Conservation (phyloP, 2,888 invertebrate species). For the Rhagonycha fulva region DNA sequence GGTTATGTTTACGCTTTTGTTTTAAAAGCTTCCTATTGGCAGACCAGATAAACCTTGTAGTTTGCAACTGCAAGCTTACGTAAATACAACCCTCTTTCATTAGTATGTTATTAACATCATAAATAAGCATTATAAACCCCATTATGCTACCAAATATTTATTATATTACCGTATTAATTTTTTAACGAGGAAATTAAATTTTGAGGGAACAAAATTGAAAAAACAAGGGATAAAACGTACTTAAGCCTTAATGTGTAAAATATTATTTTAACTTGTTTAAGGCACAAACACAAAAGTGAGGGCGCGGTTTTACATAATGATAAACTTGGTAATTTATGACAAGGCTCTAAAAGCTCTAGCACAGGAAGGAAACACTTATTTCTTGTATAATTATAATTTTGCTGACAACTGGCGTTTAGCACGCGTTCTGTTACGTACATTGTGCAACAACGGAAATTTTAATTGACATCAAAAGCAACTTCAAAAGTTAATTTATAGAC, state of each 20-base stretch:
- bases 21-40: too few species aligned
- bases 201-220: not conserved
- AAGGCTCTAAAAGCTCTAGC: not conserved
- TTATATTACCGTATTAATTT: not conserved
- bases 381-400: not conserved
- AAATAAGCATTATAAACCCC: not conserved
- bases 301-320: not conserved
- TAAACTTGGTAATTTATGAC: not conserved
- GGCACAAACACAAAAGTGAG: not conserved
- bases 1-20: too few species aligned
- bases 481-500: not conserved
- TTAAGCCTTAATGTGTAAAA: not conserved
- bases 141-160: not conserved
- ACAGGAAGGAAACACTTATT: not conserved
- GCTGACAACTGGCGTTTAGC: not conserved
- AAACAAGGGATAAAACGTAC: not conserved
- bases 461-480: not conserved
- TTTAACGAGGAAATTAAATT: not conserved
- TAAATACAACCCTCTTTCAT: not conserved
- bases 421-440: not conserved
- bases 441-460: not conserved
- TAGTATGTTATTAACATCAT: not conserved
- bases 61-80: not conserved
- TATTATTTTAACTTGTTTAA: not conserved
- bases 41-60: not conserved